Base-by-base conservation (phyloP, 2,888 invertebrate species). In the Priocnemis perturbator region DNA sequence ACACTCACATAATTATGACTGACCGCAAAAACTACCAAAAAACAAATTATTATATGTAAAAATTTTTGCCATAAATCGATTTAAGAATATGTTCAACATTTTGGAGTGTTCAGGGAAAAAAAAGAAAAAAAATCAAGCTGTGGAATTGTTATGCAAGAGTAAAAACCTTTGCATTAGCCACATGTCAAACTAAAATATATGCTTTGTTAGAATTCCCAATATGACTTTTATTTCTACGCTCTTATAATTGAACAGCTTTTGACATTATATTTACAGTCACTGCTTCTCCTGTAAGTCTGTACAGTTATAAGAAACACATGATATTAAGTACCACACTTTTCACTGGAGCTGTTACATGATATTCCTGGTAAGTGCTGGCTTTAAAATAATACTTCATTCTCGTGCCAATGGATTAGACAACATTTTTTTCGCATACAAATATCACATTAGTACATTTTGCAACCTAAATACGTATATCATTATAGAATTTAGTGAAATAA, bases 121-220 rank as follows among this genome's bases (percentile, higher is more conserved):
- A 37, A 37, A 37, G 5, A 26, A 11, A 11, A 37, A 37, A 69
- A 80, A 74, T 44, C 62, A 73, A 77, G 56, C 67, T 74, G 74
- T 79, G 76, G 72, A 82, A 81, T 83, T 79, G 77, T 83, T 82
- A 78, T 67, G 77, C 74, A 72, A 77, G 71, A 76, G 73, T 77
- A 74, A 78, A 67, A 74, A 74, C 60, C 66, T 79, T 73, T 53
- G 72, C 67, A 81, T 80, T 79, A 78, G 69, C 67, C 79, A 81
- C 72, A 78, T 68, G 71, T 78, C 67, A 73, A 76, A 79, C 78
- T 77, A 71, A 83, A 81, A 83, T 84, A 84, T 85, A 85, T 78
- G 85, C 84, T 86, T 86, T 85, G 78, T 85, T 86, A 86, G 85
- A 76, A 79, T 79, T 80, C 77, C 78, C 80, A 80, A 74, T 21